phyloP scores from a whole-genome alignment of 2,797 vertebrate genomes.

The Alcedo atthis region DNA sequence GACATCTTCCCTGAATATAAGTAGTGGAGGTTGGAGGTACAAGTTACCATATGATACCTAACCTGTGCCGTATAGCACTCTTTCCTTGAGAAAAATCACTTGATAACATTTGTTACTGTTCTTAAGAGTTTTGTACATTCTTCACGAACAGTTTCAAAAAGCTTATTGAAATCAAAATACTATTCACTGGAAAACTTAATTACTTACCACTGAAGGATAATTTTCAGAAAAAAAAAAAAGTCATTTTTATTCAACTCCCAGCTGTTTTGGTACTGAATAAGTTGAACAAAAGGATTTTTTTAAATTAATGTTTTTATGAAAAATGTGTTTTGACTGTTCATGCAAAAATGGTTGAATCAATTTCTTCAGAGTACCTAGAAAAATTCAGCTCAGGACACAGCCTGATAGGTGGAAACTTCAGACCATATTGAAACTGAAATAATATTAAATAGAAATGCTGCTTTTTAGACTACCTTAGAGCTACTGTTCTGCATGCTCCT shows the following conservation, averaged over 20 bases:
- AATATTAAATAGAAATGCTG: neutral
- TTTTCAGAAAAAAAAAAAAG: neutral
- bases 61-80: neutral
- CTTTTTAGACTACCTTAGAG: neutral
- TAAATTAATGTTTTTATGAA: neutral
- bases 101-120: neutral
- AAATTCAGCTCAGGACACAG: neutral
- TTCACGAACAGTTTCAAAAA: neutral
- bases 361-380: neutral
- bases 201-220: neutral
- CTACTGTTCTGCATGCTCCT: neutral
- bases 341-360: neutral
- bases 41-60: neutral
- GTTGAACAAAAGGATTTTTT: neutral
- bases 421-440: neutral
- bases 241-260: conserved; percentile 5
- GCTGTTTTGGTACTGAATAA: neutral
- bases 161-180: neutral
- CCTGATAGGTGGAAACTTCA: neutral
- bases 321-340: conserved; percentile 4
- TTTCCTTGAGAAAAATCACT: neutral
- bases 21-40: neutral
- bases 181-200: neutral
- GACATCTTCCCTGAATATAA: neutral
- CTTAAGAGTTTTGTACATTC: neutral